Percentiles rank a stretch among this genome's conserved stretches.
Conservation (phyloP, 2,797 vertebrate species). For the Brachyalestes nurse region DNA sequence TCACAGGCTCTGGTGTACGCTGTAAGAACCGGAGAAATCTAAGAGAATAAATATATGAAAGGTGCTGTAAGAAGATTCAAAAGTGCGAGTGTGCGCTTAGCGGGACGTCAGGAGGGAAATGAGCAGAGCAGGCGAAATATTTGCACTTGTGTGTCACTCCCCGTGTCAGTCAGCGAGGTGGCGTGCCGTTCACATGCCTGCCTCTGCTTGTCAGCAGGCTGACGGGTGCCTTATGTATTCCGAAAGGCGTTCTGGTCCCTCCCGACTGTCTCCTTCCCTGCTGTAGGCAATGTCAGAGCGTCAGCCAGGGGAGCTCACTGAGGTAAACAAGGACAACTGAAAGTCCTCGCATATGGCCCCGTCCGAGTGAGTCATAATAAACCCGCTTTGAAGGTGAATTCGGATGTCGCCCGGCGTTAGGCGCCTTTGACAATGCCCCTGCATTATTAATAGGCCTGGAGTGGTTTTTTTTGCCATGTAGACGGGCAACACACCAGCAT, state of each 20-base stretch:
- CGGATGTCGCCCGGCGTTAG: slow-evolving; percentile 50
- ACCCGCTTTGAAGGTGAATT: slow-evolving; percentile 70
- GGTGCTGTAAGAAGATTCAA: slow-evolving; percentile 1
- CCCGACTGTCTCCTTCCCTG: slow-evolving; percentile 56
- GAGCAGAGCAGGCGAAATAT: slow-evolving; percentile 13
- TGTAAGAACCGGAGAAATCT: not conserved
- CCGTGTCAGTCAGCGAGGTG: slow-evolving; percentile 4
- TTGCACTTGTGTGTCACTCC: slow-evolving; percentile 11
- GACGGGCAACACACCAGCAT: slow-evolving; percentile 6
- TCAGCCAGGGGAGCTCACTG: slow-evolving; percentile 52
- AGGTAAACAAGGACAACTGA: slow-evolving; percentile 75
- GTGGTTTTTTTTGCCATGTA: not conserved
- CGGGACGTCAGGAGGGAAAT: slow-evolving; percentile 9
- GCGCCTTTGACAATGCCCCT: slow-evolving; percentile 51
- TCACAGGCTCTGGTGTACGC: not conserved
- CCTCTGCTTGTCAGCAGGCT: slow-evolving; percentile 48
- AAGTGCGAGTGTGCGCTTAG: not conserved
- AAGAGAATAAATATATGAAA: slow-evolving; percentile 12
- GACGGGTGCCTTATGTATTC: slow-evolving; percentile 70
- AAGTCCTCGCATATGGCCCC: slow-evolving; percentile 65
- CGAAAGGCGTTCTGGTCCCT: slow-evolving; percentile 61
- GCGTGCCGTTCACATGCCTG: slow-evolving; percentile 49
- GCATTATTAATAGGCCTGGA: slow-evolving; percentile 38
- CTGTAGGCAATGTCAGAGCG: slow-evolving; percentile 64
- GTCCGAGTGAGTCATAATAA: slow-evolving; percentile 59